Percentiles rank a stretch among this genome's conserved stretches.
These are phyloP conservation scores for Tetheella fluctuosa DNA, from an alignment of 2,888 invertebrate species.

Conservation along the genomic window DNA sequence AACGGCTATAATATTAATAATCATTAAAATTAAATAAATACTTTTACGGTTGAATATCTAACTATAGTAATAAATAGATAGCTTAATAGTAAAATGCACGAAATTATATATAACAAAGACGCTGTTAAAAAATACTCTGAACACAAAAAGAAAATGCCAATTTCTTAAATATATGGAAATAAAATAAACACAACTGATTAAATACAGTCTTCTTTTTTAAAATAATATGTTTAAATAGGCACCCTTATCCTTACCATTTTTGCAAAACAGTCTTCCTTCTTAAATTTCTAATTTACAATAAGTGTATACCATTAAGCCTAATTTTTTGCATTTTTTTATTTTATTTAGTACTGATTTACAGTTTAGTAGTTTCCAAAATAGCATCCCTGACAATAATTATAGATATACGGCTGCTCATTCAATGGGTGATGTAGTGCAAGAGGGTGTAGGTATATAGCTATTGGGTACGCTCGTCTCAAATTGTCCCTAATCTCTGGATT, in stretches of 20 bases:
- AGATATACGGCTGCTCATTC: too few relatives aligned
- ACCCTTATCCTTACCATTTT: conserved; percentile 14
- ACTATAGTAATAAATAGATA: neutral
- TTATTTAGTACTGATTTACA: neutral
- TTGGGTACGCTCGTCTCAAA: too few relatives aligned
- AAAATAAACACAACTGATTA: neutral
- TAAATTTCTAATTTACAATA: conserved; percentile 17
- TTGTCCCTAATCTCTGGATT: too few relatives aligned
- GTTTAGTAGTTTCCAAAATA: too few relatives aligned
- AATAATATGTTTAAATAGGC: neutral
- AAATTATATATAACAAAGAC: neutral
- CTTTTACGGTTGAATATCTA: conserved; percentile 6
- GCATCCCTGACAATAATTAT: too few relatives aligned
- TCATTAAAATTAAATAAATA: conserved; percentile 4
- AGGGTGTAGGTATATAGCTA: too few relatives aligned
- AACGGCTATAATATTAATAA: neutral
- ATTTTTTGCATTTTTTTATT: neutral
- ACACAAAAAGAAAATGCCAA: neutral
- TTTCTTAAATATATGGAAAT: neutral
- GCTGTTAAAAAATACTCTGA: neutral
- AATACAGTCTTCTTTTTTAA: neutral
- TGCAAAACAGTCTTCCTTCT: conserved; percentile 7
- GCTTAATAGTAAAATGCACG: neutral
- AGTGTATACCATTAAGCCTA: conserved; percentile 10
- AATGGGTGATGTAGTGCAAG: too few relatives aligned